These are phyloP conservation scores for Malthinus seriepunctatus DNA, from an alignment of 2,888 invertebrate genomes.

Conservation along the genomic window DNA sequence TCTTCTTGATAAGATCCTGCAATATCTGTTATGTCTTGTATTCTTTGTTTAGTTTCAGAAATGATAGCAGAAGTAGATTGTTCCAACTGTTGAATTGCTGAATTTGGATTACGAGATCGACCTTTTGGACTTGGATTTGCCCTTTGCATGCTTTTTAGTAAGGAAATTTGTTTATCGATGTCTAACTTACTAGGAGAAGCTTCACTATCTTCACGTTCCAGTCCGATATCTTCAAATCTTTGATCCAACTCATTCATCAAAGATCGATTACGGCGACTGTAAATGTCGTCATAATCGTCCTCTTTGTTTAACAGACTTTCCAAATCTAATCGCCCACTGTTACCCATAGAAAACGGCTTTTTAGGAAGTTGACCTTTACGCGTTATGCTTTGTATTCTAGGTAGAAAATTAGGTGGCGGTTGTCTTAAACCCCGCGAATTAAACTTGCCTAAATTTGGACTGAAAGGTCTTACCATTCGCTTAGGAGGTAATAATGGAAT, in stretches of 20 bases:
- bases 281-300: constrained; percentile 23
- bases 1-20: constrained; percentile 47
- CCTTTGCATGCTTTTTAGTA: constrained; percentile 33
- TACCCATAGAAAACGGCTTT: constrained; percentile 37
- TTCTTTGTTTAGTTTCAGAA: constrained; percentile 48
- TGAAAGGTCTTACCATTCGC: constrained; percentile 44
- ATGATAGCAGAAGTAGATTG: constrained; percentile 49
- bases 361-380: constrained; percentile 41
- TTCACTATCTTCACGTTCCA: not conserved
- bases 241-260: not conserved
- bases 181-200: constrained; percentile 11
- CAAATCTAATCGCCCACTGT: constrained; percentile 26
- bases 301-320: constrained; percentile 37
- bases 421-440: constrained; percentile 50
- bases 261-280: not conserved
- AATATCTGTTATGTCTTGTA: constrained; percentile 53
- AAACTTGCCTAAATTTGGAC: constrained; percentile 44
- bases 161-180: constrained; percentile 5
- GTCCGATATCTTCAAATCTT: no score
- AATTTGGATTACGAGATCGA: constrained; percentile 31
- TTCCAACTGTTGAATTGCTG: constrained; percentile 49
- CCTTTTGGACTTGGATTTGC: constrained; percentile 29
- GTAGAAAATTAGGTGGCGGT: constrained; percentile 49
- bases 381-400: constrained; percentile 45
- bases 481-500: constrained; percentile 61